Evolutionary conservation across 1,140 invertebrate species (phyloP), one percentile per base, ranked within the genome.

Genomic region (Dinothrombium tinctorium): DNA sequence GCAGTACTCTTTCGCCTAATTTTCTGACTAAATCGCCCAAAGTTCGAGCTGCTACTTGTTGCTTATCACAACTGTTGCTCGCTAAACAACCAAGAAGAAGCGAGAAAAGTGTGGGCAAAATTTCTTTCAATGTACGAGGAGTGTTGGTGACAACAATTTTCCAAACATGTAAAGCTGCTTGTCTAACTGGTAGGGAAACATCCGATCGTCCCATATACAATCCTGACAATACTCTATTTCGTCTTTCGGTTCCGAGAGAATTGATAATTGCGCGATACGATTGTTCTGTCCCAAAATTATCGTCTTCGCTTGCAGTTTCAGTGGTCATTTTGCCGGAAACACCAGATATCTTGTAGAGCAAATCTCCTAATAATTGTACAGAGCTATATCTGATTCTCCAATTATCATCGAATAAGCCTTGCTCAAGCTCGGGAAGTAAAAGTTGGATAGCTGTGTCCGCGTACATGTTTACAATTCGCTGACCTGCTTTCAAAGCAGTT

Each of bases 281-380:
- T 50, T 84, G 76, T 60, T 96, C 90, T 0, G 92, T 95, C 39
- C 90, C 92, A 62, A 98, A 94, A 57, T 95, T 98, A 55, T 98
- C 92, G 60, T 98, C 92, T 56, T 98, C 92, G 50, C 77, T 80
- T 3, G 84, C 83, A 2, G 87, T 95, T 62, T 94, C 87, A 1
- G 92, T 96, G 12, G 82, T 90, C 86, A 96, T 96, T 62, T 98
- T 98, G 35, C 90, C 90, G 38, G 83, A 81, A 0, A 96, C 87
- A 42, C 66, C 67, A 24, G 89, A 96, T 42, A 99, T 84, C 43
- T 84, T 73, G 57, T 95, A 99, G 11, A 99, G 59, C 29, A 99
- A 63, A 59, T 98, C 94, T 19, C 94, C 92, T 7, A 99, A 62
- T 4, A 99, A 62, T 56, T 96, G 87, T 9, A 99, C 84, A 0